Evolutionary conservation across 2,113 vertebrate genomes (phyloP).

Genomic region (Indicator indicator): DNA sequence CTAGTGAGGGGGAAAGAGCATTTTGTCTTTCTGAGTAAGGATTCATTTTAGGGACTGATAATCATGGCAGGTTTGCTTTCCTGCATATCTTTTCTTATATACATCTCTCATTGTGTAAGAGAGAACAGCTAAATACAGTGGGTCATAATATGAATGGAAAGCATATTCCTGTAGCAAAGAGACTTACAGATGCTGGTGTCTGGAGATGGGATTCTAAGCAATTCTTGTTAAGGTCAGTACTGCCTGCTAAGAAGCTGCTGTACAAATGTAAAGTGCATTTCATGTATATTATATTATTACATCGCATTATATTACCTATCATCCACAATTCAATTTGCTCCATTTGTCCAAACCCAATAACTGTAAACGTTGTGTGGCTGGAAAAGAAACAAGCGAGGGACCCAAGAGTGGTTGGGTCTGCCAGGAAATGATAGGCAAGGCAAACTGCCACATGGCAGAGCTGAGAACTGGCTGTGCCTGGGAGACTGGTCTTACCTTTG

Average conservation of each 20-base stretch:
- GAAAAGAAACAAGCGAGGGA: background rate
- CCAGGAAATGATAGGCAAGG: background rate
- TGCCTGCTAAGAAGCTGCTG: background rate
- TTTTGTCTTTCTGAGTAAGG: constrained; percentile 22
- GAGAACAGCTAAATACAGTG: background rate
- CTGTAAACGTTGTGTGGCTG: background rate
- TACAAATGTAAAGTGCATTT: background rate
- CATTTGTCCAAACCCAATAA: background rate
- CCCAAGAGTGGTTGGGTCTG: background rate
- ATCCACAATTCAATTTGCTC: background rate
- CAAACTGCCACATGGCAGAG: background rate
- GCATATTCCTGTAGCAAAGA: background rate
- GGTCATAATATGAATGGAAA: constrained; percentile 11
- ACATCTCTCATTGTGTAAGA: background rate
- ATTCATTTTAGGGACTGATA: background rate
- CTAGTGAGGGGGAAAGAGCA: background rate
- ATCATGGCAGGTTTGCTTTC: constrained; percentile 23
- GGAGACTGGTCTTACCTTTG: background rate
- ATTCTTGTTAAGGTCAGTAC: background rate
- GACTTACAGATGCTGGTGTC: background rate
- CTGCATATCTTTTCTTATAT: background rate
- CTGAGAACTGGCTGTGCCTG: background rate
- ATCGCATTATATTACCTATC: background rate
- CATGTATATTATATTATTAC: background rate
- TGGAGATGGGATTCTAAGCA: background rate